Percentiles rank a stretch among this genome's conserved stretches.
phyloP scores from a whole-genome alignment of 1,140 invertebrate genomes.

The Psilanteris sp. region DNA sequence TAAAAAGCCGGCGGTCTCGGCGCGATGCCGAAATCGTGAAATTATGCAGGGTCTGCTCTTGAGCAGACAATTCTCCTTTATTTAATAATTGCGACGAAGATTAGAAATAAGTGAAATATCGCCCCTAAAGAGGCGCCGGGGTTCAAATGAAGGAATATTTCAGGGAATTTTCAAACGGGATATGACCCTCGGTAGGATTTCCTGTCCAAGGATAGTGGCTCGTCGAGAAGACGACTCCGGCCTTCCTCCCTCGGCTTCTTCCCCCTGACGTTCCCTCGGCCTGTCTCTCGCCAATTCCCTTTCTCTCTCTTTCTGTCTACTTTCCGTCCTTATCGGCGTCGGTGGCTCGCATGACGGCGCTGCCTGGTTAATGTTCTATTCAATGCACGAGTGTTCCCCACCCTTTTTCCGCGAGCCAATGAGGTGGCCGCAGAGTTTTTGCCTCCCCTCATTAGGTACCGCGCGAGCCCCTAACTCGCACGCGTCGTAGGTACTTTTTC shows the following conservation, averaged over 20 bases:
- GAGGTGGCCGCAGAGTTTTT: conserved; percentile 73
- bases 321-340: conserved; percentile 49
- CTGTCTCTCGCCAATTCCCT: conserved; percentile 38
- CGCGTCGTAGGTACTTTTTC: conserved; percentile 77
- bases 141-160: conserved; percentile 57
- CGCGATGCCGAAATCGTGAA: conserved; percentile 8
- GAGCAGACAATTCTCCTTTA: conserved; percentile 24
- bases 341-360: conserved; percentile 45
- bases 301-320: conserved; percentile 40
- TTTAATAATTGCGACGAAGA: conserved; percentile 42
- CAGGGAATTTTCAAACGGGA: conserved; percentile 61
- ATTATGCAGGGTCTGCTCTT: conserved; percentile 7
- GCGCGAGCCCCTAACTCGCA: conserved; percentile 66
- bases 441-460: conserved; percentile 67
- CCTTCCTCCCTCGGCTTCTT: conserved; percentile 46
- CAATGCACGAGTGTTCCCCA: conserved; percentile 70
- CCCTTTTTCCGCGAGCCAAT: conserved; percentile 73
- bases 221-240: conserved; percentile 57
- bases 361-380: conserved; percentile 64
- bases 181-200: conserved; percentile 63
- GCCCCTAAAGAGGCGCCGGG: conserved; percentile 33
- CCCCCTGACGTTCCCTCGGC: conserved; percentile 7
- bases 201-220: conserved; percentile 63
- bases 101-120: conserved; percentile 57
- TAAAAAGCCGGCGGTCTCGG: conserved; percentile 4